Base-by-base conservation (phyloP, 64 coral and sea anemone genomes). In the Anthopleura sola region DNA sequence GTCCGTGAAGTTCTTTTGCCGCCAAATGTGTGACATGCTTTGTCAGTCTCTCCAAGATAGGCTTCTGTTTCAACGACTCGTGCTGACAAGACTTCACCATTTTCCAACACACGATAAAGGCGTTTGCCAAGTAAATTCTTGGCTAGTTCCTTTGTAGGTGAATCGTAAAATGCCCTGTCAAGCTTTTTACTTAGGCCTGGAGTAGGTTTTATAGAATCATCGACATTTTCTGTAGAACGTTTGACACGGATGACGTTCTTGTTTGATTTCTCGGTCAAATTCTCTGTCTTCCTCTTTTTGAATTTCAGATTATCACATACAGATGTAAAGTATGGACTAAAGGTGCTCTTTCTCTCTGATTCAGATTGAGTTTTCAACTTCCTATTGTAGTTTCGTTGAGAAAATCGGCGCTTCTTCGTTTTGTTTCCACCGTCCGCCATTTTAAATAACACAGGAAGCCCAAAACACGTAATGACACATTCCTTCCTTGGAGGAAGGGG, bases 11-110 rank as follows among this genome's bases (percentile, higher is more conserved):
- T 99, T 74, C 83, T n/a, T 82, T 86, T 94, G 5, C 97, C 97
- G 24, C 93, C 97, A 86, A 68, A 99, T 15, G 92, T 49, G 50
- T 99, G 97, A 54, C 97, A 95, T 2, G 97, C 92, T 84, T 89
- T 91, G 36, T 99, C 97, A 24, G 86, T 62, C 80, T 82, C 93
- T 2, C 97, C 97, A 17, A 99, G 68, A 78, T 99, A 99, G 12
- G 76, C 97, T 51, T 99, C 97, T 1, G 97, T 99, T 36, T 99
- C 97, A 16, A 99, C 93, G 80, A 99, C 95, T 16, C 84, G 86
- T 37, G 92, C 97, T 49, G 83, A 83, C 18, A 95, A 31, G 14
- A 87, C 87, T 78, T 99, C 87, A 6, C 87, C 97, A 60, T 84
- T 36, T 14, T 94, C 90, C 36, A 92, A 64, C 21, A 86, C 71